These are phyloP conservation scores for Ia io DNA, from an alignment of 2,113 vertebrate species.

Conservation along the genomic window DNA sequence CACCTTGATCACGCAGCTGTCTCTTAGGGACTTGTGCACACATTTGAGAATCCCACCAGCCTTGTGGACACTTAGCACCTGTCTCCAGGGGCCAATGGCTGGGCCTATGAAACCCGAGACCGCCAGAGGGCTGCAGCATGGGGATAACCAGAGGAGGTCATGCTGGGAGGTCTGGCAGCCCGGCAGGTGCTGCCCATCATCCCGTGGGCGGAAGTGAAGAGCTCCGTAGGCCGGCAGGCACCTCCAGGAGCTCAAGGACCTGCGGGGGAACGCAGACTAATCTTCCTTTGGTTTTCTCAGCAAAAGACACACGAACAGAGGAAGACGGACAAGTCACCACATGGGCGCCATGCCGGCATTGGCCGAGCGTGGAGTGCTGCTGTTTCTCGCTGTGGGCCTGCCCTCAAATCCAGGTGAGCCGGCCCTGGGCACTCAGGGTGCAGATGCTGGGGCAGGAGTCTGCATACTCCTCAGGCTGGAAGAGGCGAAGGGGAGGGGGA, in stretches of 20 bases:
- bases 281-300: accelerated
- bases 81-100: not conserved
- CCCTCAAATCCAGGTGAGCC: not conserved
- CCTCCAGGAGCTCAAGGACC: accelerated
- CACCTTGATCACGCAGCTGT: not conserved
- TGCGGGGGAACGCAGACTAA: accelerated
- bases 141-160: accelerated
- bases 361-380: accelerated
- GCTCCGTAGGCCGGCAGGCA: accelerated
- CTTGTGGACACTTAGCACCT: accelerated
- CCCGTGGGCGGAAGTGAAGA: accelerated
- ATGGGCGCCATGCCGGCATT: accelerated
- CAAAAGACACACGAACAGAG: too few species aligned
- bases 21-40: not conserved
- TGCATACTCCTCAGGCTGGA: accelerated
- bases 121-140: accelerated
- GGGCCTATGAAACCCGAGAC: accelerated
- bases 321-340: accelerated
- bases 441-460: not conserved
- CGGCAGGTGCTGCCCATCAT: not conserved
- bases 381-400: not conserved
- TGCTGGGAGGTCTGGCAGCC: accelerated
- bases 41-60: not conserved
- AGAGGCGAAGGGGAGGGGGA: not conserved
- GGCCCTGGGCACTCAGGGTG: accelerated